Conservation (phyloP, 2,797 vertebrate genomes). For the Fringilla coelebs region DNA sequence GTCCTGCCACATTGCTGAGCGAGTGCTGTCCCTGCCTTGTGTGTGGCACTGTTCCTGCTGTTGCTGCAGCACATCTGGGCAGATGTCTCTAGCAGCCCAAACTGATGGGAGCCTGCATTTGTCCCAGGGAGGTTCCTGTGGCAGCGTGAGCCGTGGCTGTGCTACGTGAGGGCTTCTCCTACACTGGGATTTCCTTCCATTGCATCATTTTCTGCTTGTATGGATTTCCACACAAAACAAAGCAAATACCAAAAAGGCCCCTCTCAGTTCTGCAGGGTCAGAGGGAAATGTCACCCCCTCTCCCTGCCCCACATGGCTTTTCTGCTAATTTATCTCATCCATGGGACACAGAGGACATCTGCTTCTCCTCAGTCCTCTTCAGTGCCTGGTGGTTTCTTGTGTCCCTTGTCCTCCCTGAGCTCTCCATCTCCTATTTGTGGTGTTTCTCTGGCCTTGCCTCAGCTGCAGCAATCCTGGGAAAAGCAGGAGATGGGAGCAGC, state of each 20-base stretch:
- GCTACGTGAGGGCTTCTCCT: neutral
- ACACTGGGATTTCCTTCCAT: neutral
- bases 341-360: neutral
- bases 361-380: neutral
- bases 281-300: neutral
- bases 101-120: neutral
- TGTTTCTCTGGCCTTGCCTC: neutral
- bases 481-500: neutral
- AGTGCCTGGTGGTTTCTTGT: neutral
- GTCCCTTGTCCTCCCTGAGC: neutral
- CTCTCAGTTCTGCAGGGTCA: neutral
- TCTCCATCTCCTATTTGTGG: neutral
- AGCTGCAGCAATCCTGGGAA: neutral
- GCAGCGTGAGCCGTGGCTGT: accelerated
- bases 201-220: neutral
- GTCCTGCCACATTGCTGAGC: accelerated
- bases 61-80: neutral
- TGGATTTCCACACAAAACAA: neutral
- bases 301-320: accelerated
- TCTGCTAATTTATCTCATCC: neutral
- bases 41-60: neutral
- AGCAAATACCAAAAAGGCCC: neutral
- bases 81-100: neutral
- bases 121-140: neutral
- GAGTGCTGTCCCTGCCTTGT: neutral